Evolutionary conservation across 2,797 vertebrate species (phyloP), one percentile per base, ranked within the genome.

Genomic region (Gobio occitaniae): DNA sequence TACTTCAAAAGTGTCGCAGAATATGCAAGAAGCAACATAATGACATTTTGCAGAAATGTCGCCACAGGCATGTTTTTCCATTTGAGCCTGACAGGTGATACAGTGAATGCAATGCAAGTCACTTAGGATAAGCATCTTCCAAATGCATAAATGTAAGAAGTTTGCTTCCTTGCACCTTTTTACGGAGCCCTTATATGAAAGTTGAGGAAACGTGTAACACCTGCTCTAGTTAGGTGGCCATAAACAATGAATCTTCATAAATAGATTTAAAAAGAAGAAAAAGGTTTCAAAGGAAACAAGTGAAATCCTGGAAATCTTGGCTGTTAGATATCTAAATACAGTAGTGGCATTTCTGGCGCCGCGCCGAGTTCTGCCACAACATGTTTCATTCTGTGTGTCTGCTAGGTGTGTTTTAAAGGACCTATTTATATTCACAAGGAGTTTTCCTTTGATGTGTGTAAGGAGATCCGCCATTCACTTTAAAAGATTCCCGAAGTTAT

Each of bases 371-470:
- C 66, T 78, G 74, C 82, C 61, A 21, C 65, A 78, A 70, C 75
- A 78, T 38, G 75, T 56, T 70, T 78, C 17, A 38, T 48, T 70
- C 25, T 36, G 38, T 9, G 0, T 78, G 66, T 84, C 83, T 71
- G 52, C 50, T 59, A 78, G 75, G 66, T 78, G 83, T 84, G 75
- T 78, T 84, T 84, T 78, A 84, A 71, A 70, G 75, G 50, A 70
- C 66, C 38, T 56, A 56, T 84, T 78, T 84, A 84, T 78, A 70
- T 78, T 84, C 52, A n/a, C 3, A 21, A 78, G 38, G 59, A n/a
- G 12, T 36, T 84, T 71, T 48, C 12, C 25, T 84, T 77, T 84
- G 65, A 84, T 78, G 83, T 70, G 83, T 78, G 83, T 69, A 70
- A 78, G 29, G 52, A 36, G 75, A 84, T 84, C 65, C 25, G 59